Evolutionary conservation across 2,888 invertebrate genomes (phyloP).

Genomic region (Agrotis puta): DNA sequence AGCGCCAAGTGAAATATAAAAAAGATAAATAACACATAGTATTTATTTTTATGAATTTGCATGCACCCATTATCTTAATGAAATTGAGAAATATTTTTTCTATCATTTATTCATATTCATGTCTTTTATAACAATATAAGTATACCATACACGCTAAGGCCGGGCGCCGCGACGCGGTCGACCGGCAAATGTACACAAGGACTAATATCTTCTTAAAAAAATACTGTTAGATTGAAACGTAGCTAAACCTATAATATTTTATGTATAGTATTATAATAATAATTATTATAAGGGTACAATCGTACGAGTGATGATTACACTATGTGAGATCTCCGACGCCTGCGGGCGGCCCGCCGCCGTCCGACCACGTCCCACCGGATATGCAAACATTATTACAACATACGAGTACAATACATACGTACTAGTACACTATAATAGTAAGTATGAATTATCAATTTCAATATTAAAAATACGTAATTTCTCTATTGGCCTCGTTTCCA

Average conservation of each 20-base stretch:
- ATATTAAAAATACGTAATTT: conserved; percentile 91
- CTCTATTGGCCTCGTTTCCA: conserved; percentile 90
- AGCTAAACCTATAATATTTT: conserved; percentile 89
- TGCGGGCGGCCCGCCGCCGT: conserved; percentile 86
- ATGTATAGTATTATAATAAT: conserved; percentile 86
- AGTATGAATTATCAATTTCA: conserved; percentile 89
- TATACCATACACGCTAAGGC: conserved; percentile 88
- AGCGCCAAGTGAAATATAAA: conserved; percentile 90
- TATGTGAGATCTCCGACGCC: conserved; percentile 90
- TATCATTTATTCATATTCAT: conserved; percentile 89
- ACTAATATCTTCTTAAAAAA: conserved; percentile 91
- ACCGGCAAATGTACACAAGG: conserved; percentile 89
- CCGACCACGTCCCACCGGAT: conserved; percentile 89
- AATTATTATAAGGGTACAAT: conserved; percentile 88
- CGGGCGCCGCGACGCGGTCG: conserved; percentile 83
- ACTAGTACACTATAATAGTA: conserved; percentile 86
- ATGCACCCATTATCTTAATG: conserved; percentile 90
- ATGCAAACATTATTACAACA: conserved; percentile 87
- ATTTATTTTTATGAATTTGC: conserved; percentile 88
- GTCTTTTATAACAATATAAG: conserved; percentile 89
- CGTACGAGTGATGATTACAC: conserved; percentile 89
- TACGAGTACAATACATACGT: conserved; percentile 82
- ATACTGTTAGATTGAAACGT: conserved; percentile 91
- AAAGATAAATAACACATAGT: conserved; percentile 91
- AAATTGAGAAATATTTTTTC: conserved; percentile 89